A percentile compares a stretch with the other conserved stretches of the same genome.
These are phyloP conservation scores for Phataginus tricuspis DNA, from an alignment of 2,797 vertebrate species.

Conservation along the genomic window DNA sequence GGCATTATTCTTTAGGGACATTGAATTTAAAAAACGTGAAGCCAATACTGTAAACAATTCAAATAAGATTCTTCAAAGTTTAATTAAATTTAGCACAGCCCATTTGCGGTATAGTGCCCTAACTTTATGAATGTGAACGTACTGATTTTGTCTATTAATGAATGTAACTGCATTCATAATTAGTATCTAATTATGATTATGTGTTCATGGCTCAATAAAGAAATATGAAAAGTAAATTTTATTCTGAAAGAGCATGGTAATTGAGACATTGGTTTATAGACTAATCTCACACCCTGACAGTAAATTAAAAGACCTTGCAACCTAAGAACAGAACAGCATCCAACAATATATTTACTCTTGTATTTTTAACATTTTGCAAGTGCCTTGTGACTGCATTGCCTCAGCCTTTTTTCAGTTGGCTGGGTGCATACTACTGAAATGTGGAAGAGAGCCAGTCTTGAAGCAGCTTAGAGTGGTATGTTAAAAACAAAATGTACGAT, in stretches of 20 bases:
- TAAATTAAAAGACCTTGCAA: background rate
- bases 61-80: background rate
- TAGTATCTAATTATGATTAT: background rate
- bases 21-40: no score
- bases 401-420: background rate
- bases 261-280: background rate
- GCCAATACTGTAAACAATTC: background rate
- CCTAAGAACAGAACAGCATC: background rate
- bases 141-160: background rate
- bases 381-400: background rate
- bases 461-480: background rate
- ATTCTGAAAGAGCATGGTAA: background rate
- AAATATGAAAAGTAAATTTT: background rate
- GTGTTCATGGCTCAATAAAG: background rate
- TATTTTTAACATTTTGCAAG: background rate
- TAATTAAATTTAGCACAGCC: background rate
- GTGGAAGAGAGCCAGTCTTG: background rate
- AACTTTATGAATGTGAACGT: background rate
- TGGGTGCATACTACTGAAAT: background rate
- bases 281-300: background rate
- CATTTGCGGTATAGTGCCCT: background rate
- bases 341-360: background rate
- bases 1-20: no score
- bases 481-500: background rate
- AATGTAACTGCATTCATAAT: background rate